Evolutionary conservation across 1,140 invertebrate species (phyloP), one percentile per base, ranked within the genome.

Genomic region (Psix sp.): DNA sequence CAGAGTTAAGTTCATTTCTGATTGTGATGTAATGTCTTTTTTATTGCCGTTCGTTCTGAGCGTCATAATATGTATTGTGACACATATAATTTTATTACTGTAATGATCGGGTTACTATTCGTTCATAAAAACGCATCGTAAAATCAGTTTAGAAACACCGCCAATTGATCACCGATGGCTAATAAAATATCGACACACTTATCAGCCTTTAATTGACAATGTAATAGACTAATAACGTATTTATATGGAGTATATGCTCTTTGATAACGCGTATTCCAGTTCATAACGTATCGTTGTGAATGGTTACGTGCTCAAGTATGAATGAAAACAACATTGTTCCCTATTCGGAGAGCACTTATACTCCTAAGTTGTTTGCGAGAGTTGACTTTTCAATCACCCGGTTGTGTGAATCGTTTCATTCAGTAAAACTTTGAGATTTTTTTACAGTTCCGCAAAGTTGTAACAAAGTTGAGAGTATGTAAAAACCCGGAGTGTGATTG

Each of bases 21-120:
- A 39, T 42, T 56, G 42, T 17, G 51, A 56, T 39, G 43, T 39
- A 54, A 66, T 13, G 24, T 48, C 16, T 13, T 0, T 33, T 63
- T 63, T 52, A 63, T 51, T 63, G 11, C 38, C 14, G 59, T 43
- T 48, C 43, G 24, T 57, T 57, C 35, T 13, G 21, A 6, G 11
- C 33, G 15, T 60, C 43, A 40, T 62, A 42, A 49, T 42, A 43
- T 48, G 42, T 54, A 40, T 65, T 54, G 31, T 65, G 42, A 54
- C 60, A 39, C 40, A 21, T 54, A 39, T 48, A 54, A 65, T 65
- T 65, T 65, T 65, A 65, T 54, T 65, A 46, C 13, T 14, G 9
- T 26, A 51, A 43, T 45, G 45, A 62, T 51, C 38, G 56, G 43
- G 43, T 60, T 48, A 40, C 56, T n/a, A 33, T 62, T 60, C 15